These are phyloP conservation scores for Tenthredo scrophulariae DNA, from an alignment of 2,888 invertebrate species.

Conservation along the genomic window DNA sequence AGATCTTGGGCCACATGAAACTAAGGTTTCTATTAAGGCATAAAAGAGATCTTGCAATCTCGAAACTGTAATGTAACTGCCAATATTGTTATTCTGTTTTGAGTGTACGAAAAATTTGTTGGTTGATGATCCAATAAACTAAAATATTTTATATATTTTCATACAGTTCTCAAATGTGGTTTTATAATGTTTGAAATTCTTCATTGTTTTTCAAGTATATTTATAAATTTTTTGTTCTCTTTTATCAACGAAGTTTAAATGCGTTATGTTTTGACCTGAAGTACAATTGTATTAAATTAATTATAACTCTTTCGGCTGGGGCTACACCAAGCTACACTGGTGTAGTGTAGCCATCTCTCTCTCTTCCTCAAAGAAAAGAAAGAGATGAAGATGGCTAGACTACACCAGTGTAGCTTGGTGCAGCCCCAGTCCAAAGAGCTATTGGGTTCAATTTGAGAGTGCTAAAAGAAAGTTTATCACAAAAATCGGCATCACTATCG, in stretches of 20 bases:
- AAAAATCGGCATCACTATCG: neutral
- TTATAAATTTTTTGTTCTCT: neutral
- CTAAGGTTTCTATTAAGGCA: neutral
- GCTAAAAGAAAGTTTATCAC: neutral
- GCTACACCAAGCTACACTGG: no score
- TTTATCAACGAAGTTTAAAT: slow-evolving; percentile 5
- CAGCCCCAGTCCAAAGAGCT: no score
- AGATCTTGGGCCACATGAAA: neutral
- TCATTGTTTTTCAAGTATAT: neutral
- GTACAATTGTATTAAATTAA: neutral
- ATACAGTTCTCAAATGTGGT: slow-evolving; percentile 18
- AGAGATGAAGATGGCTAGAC: no score
- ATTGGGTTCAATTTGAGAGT: slow-evolving; percentile 17
- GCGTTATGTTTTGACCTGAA: neutral
- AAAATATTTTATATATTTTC: slow-evolving; percentile 39
- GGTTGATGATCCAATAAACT: neutral
- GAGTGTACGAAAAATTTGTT: neutral
- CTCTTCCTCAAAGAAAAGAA: no score
- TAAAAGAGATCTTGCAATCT: neutral
- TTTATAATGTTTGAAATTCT: slow-evolving; percentile 3
- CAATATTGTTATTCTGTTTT: slow-evolving; percentile 8
- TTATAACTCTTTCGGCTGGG: no score
- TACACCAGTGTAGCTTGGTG: no score
- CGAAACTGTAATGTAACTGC: neutral
- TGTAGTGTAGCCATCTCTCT: no score